A percentile compares a stretch with the other conserved stretches of the same genome.
Evolutionary conservation across 2,113 vertebrate genomes (phyloP).

Genomic region (Esox niger): DNA sequence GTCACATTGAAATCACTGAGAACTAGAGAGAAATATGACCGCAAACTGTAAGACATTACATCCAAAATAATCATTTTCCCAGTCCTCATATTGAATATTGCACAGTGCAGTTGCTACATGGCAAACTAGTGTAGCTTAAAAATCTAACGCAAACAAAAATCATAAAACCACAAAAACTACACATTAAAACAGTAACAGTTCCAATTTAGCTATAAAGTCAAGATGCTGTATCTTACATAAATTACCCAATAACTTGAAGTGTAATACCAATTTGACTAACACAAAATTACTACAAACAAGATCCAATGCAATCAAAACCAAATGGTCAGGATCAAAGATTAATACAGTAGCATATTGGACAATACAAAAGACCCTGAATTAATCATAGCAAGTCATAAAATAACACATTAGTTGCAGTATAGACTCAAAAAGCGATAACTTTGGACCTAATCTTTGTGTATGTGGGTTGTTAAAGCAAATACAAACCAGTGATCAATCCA

Average conservation of each 20-base stretch:
- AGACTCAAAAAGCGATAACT: conserved; percentile 33
- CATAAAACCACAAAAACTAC: conserved; percentile 88
- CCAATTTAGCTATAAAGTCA: conserved; percentile 84
- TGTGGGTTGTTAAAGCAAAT: conserved; percentile 58
- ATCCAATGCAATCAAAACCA: conserved; percentile 68
- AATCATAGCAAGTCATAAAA: conserved; percentile 62
- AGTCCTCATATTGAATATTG: conserved; percentile 99
- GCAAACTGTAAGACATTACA: conserved; percentile 96
- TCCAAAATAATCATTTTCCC: conserved; percentile 87
- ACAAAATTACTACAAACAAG: conserved; percentile 73
- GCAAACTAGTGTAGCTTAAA: conserved; percentile 97
- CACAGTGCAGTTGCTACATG: conserved; percentile 99
- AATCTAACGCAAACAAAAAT: conserved; percentile 76
- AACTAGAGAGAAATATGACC: conserved; percentile 90
- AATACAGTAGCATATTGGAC: conserved; percentile 82
- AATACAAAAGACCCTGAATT: conserved; percentile 80
- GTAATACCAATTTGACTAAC: conserved; percentile 83
- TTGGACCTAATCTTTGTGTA: conserved; percentile 53
- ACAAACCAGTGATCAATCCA: conserved; percentile 30
- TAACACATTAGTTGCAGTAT: conserved; percentile 28
- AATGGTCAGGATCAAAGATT: conserved; percentile 49
- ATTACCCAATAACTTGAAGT: conserved; percentile 82
- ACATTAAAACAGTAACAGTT: conserved; percentile 90
- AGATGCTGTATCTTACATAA: conserved; percentile 81
- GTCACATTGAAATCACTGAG: conserved; percentile 99